Conservation (phyloP, 2,888 invertebrate genomes). For the Ennomos erosarius region DNA sequence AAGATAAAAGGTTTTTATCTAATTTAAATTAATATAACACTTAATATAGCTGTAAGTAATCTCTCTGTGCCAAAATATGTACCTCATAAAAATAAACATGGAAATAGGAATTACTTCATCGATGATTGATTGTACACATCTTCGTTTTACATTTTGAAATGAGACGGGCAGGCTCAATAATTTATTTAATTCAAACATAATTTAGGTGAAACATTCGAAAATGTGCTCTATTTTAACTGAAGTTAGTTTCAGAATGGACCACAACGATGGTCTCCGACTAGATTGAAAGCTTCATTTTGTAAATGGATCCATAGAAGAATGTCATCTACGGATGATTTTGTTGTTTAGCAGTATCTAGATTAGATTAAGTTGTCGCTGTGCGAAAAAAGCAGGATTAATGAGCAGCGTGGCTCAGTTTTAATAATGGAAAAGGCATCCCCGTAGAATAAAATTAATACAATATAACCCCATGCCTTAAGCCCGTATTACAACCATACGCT, state of each 20-base stretch:
- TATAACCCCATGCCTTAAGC: too few species aligned
- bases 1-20: constrained; percentile 78
- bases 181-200: constrained; percentile 18
- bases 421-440: too few species aligned
- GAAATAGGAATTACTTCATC: constrained; percentile 77
- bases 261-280: too few species aligned
- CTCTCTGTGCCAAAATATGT: constrained; percentile 93
- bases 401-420: too few species aligned
- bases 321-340: background rate
- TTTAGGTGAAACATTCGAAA: too few species aligned
- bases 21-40: constrained; percentile 71
- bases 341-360: background rate
- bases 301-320: too few species aligned
- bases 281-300: too few species aligned
- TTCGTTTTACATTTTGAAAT: constrained; percentile 60
- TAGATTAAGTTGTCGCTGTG: background rate
- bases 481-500: too few species aligned
- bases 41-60: constrained; percentile 83
- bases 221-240: too few species aligned
- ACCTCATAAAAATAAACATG: constrained; percentile 88
- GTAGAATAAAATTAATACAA: too few species aligned
- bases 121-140: constrained; percentile 68
- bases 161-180: constrained; percentile 37
- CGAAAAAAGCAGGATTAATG: too few species aligned
- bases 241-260: too few species aligned